Conservation (phyloP, 2,797 vertebrate genomes). For the Catostomus latipinnis region DNA sequence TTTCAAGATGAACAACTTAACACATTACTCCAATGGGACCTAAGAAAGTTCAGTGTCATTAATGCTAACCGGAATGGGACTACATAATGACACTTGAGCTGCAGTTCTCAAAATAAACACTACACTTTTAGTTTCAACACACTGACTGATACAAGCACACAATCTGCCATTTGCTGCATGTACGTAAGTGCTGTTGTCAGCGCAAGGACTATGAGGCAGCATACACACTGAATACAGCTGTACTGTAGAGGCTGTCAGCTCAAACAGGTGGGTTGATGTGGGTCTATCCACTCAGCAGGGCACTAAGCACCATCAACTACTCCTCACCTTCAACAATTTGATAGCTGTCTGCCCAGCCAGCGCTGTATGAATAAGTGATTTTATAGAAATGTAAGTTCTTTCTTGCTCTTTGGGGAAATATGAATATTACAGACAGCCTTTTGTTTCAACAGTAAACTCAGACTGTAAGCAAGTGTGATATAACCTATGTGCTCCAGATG, state of each 20-base stretch:
- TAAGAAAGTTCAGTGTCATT: slow-evolving; percentile 4
- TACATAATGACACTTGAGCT: slow-evolving; percentile 19
- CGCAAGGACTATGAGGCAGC: not conserved
- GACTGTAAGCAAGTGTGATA: no score
- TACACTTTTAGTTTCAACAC: slow-evolving; percentile 18
- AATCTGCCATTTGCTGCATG: slow-evolving; percentile 16
- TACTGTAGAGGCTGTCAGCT: slow-evolving; percentile 38
- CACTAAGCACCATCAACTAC: slow-evolving; percentile 66
- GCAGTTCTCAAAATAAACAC: slow-evolving; percentile 31
- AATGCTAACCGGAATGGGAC: not conserved
- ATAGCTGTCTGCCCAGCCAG: slow-evolving; percentile 44
- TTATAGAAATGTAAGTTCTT: slow-evolving; percentile 11
- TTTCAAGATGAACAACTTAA: slow-evolving; percentile 20
- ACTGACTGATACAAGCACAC: slow-evolving; percentile 1
- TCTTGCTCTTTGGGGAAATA: slow-evolving; percentile 6
- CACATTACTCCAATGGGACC: not conserved
- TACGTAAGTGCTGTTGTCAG: not conserved
- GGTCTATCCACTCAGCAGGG: slow-evolving; percentile 35
- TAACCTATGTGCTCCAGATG: no score
- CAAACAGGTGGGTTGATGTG: slow-evolving; percentile 51
- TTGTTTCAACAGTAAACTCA: not conserved
- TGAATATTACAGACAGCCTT: not conserved
- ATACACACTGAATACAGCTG: not conserved
- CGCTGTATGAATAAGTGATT: slow-evolving; percentile 24
- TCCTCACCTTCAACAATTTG: slow-evolving; percentile 49